These are phyloP conservation scores for Leucophenga montana DNA, from an alignment of 2,888 invertebrate species.

Conservation along the genomic window DNA sequence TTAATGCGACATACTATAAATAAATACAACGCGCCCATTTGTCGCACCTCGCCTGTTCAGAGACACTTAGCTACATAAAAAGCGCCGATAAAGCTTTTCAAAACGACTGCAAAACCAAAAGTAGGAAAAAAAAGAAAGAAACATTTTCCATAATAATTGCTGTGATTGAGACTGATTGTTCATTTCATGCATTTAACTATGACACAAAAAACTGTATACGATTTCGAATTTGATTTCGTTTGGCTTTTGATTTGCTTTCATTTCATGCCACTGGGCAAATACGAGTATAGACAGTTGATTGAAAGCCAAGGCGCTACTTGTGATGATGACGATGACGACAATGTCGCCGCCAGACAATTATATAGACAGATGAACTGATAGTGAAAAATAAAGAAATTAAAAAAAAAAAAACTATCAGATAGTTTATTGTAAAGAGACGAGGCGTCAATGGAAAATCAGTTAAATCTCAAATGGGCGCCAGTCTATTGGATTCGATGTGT, in stretches of 20 bases:
- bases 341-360: no score
- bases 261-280: not conserved
- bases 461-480: no score
- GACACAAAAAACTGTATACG: not conserved
- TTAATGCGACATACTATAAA: not conserved
- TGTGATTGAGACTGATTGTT: slow-evolving; percentile 50
- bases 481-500: no score
- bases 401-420: no score
- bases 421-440: no score
- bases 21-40: not conserved
- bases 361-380: no score
- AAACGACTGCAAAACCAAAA: no score
- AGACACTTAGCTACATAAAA: not conserved
- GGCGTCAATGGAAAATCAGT: no score
- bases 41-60: not conserved
- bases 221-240: not conserved
- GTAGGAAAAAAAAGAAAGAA: slow-evolving; percentile 4
- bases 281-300: slow-evolving; percentile 16
- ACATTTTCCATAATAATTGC: slow-evolving; percentile 39
- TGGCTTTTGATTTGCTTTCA: not conserved
- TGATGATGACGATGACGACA: not conserved
- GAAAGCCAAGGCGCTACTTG: slow-evolving; percentile 20
- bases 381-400: no score
- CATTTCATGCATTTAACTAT: slow-evolving; percentile 21
- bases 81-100: slow-evolving; percentile 1